Percentiles rank a stretch among this genome's conserved stretches.
Evolutionary conservation across 2,797 vertebrate genomes (phyloP).

Genomic region (Tadarida brasiliensis): DNA sequence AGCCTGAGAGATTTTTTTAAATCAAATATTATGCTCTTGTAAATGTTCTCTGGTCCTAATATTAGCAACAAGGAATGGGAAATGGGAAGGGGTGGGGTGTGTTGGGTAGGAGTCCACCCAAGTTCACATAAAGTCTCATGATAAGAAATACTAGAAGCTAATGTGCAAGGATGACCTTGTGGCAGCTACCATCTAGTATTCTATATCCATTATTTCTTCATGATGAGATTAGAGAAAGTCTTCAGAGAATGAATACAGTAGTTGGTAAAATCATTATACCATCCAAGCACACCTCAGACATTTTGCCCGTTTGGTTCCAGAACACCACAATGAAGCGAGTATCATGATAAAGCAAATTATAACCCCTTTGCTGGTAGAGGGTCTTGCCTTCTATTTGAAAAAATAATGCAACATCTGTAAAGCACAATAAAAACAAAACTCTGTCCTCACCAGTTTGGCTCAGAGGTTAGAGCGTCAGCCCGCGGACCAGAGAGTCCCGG

Average conservation of each 20-base stretch:
- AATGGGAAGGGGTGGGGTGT: neutral
- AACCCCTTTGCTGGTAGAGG: neutral
- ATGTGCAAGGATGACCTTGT: neutral
- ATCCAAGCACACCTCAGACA: neutral
- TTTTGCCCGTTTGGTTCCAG: neutral
- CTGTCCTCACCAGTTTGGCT: too few relatives aligned
- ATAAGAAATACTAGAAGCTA: neutral
- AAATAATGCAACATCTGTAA: neutral
- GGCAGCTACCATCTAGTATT: neutral
- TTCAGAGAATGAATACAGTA: neutral
- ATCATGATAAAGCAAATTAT: neutral
- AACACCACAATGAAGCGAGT: neutral
- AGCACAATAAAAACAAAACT: neutral
- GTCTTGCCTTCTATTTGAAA: neutral
- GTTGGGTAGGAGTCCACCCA: neutral
- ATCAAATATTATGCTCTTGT: neutral
- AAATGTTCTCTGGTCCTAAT: slow-evolving; percentile 13
- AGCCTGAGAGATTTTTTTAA: neutral
- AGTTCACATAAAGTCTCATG: neutral
- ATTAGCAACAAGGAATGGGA: neutral
- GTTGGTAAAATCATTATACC: neutral
- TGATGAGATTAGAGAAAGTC: neutral
- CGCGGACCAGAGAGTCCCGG: too few relatives aligned
- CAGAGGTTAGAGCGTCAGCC: too few relatives aligned
- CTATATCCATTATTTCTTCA: neutral